Evolutionary conservation across 2,888 invertebrate genomes (phyloP).

Genomic region (Spodoptera littoralis): DNA sequence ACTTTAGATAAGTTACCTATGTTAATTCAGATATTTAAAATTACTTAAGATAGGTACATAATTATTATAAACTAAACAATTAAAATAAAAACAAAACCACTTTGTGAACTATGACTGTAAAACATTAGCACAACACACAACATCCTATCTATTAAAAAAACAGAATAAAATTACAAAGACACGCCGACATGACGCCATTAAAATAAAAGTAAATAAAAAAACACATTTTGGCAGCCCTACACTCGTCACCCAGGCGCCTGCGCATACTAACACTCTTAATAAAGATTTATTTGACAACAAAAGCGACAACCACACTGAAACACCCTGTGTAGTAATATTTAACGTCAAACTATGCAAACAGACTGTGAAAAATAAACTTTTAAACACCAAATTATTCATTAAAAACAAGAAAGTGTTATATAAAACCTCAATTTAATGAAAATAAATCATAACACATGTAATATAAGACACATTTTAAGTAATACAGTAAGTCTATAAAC

Average conservation of each 20-base stretch:
- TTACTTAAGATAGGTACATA: background rate
- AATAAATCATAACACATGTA: conserved; percentile 3
- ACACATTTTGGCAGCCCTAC: conserved; percentile 38
- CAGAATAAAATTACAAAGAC: no score
- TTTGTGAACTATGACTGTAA: background rate
- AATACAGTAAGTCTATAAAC: conserved; percentile 42
- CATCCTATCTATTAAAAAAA: no score
- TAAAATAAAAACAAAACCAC: background rate
- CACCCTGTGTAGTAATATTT: conserved; percentile 38
- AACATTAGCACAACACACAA: no score
- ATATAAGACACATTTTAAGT: conserved; percentile 22
- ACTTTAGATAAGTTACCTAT: no score
- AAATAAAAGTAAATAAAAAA: conserved; percentile 18
- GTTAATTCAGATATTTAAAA: no score
- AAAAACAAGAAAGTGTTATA: no score
- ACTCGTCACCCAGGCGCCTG: conserved; percentile 19
- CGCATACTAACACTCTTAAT: conserved; percentile 44
- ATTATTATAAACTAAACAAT: background rate
- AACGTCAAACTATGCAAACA: conserved; percentile 31
- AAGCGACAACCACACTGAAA: conserved; percentile 40
- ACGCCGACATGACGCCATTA: background rate
- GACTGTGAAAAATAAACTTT: conserved; percentile 28
- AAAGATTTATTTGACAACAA: conserved; percentile 56
- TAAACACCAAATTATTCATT: conserved; percentile 8
- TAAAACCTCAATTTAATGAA: no score